Evolutionary conservation across 2,113 vertebrate genomes (phyloP), one percentile per base, ranked within the genome.

Genomic region (Dunckerocampus dactyliophorus): DNA sequence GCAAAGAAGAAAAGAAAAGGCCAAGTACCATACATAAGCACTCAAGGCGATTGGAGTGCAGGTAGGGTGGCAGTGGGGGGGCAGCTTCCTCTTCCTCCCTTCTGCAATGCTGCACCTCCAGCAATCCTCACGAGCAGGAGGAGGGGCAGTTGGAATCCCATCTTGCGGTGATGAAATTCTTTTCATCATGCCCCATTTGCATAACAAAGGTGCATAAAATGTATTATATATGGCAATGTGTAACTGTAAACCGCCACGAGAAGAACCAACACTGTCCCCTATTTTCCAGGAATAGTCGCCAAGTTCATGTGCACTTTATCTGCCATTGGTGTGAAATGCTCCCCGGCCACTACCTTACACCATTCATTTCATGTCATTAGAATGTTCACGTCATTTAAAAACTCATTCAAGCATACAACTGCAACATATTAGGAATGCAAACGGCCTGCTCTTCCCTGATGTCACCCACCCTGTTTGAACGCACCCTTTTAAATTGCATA

Each of bases 201-300:
- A 88, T 88, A 85, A 89, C 83, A 89, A 88, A 85, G 79, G 75
- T 72, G 67, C 74, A 78, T 76, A 65, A 81, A 84, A 87, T 82
- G 72, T 66, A 84, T 87, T 82, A 82, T 79, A 72, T 83, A 81
- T 78, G 65, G 70, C 34, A 65, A 76, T 51, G 58, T 77, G 60
- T 68, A 74, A 75, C 65, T 76, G 72, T 73, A 79, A 79, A 65
- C 69, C 24, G 7, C 67, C 61, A 62, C 56, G 65, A 67, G 65
- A 63, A 64, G 54, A 63, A 63, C 53, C 19, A 52, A 68, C 47
- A 16, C 62, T 42, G 45, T 57, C 15, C 16, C 46, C 59, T 61
- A 39, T 79, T 31, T 79, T 81, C 71, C 45, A 64, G 59, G 75
- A 72, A 62, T 42, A 60, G 57, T 67, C 34, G 46, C 62, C 63